Evolutionary conservation across 2,888 invertebrate species (phyloP).

Genomic region (Altica lythri): DNA sequence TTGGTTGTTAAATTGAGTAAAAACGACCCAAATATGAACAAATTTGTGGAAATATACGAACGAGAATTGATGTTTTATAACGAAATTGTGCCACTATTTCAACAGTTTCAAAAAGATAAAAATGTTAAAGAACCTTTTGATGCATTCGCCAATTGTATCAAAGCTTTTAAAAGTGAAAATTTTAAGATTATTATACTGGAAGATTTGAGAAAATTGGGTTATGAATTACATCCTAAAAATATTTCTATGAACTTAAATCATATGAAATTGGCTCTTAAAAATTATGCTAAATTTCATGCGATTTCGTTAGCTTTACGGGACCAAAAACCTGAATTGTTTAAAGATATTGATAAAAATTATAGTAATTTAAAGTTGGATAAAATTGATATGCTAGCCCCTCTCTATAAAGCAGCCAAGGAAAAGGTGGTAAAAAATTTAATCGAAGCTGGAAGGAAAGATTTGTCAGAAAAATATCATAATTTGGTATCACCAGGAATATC

Average conservation of each 20-base stretch:
- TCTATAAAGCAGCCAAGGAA: not conserved
- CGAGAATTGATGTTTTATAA: constrained; percentile 39
- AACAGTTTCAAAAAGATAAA: constrained; percentile 30
- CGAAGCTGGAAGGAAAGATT: constrained; percentile 5
- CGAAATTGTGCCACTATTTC: constrained; percentile 34
- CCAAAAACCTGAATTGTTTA: constrained; percentile 25
- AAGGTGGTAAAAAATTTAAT: constrained; percentile 4
- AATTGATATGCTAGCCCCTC: too few relatives aligned
- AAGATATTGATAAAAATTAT: not conserved
- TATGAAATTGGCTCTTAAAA: constrained; percentile 23
- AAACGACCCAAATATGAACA: constrained; percentile 2
- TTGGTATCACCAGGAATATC: constrained; percentile 2
- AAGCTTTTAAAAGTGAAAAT: constrained; percentile 15
- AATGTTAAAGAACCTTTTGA: constrained; percentile 14
- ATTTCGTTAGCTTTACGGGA: constrained; percentile 35
- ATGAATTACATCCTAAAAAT: constrained; percentile 26
- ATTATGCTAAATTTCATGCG: constrained; percentile 36
- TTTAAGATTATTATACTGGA: constrained; percentile 30
- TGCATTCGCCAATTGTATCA: constrained; percentile 33
- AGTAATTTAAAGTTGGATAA: not conserved
- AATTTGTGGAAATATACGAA: constrained; percentile 23
- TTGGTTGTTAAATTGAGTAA: constrained; percentile 21
- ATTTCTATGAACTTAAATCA: constrained; percentile 28
- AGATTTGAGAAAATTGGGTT: constrained; percentile 30
- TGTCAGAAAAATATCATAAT: constrained; percentile 2